Base-by-base conservation (phyloP, 2,113 vertebrate species). In the Gobiocypris rarus region DNA sequence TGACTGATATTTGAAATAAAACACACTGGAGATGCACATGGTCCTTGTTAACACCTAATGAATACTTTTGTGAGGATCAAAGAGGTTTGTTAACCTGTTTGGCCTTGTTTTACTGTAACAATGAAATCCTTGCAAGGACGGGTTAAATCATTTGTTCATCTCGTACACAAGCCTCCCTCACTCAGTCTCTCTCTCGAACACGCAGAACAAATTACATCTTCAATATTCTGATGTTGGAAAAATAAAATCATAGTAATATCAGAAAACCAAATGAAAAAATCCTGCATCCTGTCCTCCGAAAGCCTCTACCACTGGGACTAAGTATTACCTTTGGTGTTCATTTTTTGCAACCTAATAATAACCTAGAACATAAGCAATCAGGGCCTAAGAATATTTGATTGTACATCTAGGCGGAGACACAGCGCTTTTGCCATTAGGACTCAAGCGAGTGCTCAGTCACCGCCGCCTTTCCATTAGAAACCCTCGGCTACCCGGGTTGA, bases 341-440 rank as follows among this genome's bases (percentile, higher is more conserved):
- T 97, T 93, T 97, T 96, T 92, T 95, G 95, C 97, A 94, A 93
- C 95, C 96, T 96, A 97, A 98, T 98, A 97, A 97, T 96, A 97
- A 96, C 95, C 95, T 94, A 95, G 96, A 95, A 97, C 96, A 97
- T 95, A 96, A 97, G 96, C 96, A 97, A 98, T 98, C 96, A 97
- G 96, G 94, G 94, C 92, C 97, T 97, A 97, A 97, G 97, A 97
- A 96, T 96, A 98, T 98, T 96, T 97, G 96, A 98, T 97, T 97
- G 97, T 96, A 96, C 96, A 96, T 97, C 96, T 96, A 96, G 96
- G 91, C 90, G 94, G 95, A 96, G 96, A 98, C 95, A 94, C 96
- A 96, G 96, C 95, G 96, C 96, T 96, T 96, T 92, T 95, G 96
- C 96, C 96, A 98, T 97, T 97, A 96, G 96, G 95, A 96, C 94